Percentiles rank a stretch among this genome's conserved stretches.
phyloP scores from a whole-genome alignment of 2,888 invertebrate genomes.

The Ctena decussata region DNA sequence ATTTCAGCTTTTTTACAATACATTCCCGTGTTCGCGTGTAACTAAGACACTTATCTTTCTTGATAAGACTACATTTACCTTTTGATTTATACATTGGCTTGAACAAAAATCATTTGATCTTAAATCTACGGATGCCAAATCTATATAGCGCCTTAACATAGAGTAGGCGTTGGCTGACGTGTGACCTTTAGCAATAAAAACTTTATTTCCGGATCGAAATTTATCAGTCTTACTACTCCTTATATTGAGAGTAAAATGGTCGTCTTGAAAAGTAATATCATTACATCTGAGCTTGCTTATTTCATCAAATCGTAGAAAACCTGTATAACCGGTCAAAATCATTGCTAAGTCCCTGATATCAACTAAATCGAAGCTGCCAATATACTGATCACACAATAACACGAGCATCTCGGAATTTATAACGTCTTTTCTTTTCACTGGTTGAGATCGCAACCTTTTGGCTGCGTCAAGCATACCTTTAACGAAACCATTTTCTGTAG shows the following conservation, averaged over 20 bases:
- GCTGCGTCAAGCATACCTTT: constrained; percentile 20
- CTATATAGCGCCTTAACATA: no score
- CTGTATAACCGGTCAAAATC: constrained; percentile 20
- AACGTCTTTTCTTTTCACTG: constrained; percentile 41
- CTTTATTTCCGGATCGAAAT: constrained; percentile 24
- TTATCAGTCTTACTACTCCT: constrained; percentile 36
- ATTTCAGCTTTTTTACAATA: constrained; percentile 25
- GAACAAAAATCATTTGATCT: no score
- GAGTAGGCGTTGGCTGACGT: no score
- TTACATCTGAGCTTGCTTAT: constrained; percentile 17
- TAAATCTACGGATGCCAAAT: no score
- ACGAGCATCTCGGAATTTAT: constrained; percentile 34
- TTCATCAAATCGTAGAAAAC: constrained; percentile 20
- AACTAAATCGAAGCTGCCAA: neutral
- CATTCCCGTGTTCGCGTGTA: constrained; percentile 29
- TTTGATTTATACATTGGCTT: no score
- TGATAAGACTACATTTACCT: no score
- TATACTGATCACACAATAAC: constrained; percentile 26
- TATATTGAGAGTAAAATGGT: constrained; percentile 17
- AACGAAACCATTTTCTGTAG: constrained; percentile 36
- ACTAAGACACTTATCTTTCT: no score
- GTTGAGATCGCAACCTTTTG: constrained; percentile 36
- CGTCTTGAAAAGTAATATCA: constrained; percentile 23
- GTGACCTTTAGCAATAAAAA: constrained; percentile 24
- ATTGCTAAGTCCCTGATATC: constrained; percentile 18